Evolutionary conservation across 2,888 invertebrate species (phyloP), one percentile per base, ranked within the genome.

Genomic region (Himalopsyche anomala): DNA sequence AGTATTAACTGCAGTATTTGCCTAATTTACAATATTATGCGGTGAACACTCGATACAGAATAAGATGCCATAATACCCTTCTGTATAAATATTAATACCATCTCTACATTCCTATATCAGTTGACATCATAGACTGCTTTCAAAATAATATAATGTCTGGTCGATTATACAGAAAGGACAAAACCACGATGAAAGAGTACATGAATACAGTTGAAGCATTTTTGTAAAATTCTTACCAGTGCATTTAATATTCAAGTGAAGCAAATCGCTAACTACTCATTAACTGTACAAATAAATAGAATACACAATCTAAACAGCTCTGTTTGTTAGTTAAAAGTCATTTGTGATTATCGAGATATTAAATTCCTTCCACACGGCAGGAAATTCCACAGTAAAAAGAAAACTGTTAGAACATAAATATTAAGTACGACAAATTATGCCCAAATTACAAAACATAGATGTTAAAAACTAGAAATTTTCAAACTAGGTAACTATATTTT

Each of bases 1-100:
- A 42, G 81, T 86, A 85, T 85, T 82, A 84, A 87, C 81, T 87
- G 84, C 85, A 82, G n/a, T 85, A 81, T 86, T 86, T 84, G 83
- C 84, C 84, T 86, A 86, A 84, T 80, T 55, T 86, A 86, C 79
- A 82, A 82, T 82, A 85, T 81, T 74, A 86, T 62, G 86, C 80
- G 84, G 80, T 69, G 19, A 62, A 84, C 82, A 84, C 40, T 62
- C 45, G 28, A 80, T 81, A 81, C 80, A 82, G 82, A 28, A 69
- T 80, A 54, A 84, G 84, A 86, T 84, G 86, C 84, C 86, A 84
- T 84, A 56, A 28, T 80, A 82, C 45, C 80, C 40, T 54, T 82
- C 74, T 36, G 74, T 74, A 74, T 74, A 74, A 74, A 74, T 74
- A 74, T 74, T 74, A 74, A 74, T 38, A 74, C 74, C 19, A 38